Conservation (phyloP, 2,113 vertebrate genomes). For the Nycticorax nycticorax region DNA sequence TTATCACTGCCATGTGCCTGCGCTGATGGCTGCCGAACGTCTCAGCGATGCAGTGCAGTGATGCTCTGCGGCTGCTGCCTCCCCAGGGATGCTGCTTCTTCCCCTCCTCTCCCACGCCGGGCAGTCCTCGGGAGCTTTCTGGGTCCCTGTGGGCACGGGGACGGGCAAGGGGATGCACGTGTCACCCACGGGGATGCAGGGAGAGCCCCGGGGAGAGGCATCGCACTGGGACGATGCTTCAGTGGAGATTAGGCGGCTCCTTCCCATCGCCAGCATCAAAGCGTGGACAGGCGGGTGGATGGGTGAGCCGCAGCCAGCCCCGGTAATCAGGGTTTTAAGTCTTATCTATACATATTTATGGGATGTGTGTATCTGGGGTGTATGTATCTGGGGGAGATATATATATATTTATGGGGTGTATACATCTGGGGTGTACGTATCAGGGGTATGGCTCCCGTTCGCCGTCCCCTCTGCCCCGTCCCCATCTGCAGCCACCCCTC, state of each 20-base stretch:
- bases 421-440: neutral
- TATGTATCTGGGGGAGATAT: neutral
- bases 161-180: neutral
- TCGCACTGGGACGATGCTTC: neutral
- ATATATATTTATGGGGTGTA: neutral
- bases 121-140: neutral
- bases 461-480: neutral
- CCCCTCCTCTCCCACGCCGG: neutral
- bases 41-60: neutral
- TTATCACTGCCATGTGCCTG: neutral
- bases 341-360: no score
- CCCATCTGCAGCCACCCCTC: neutral
- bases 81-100: neutral
- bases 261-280: neutral
- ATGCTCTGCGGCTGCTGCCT: neutral
- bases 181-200: neutral
- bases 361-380: neutral
- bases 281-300: neutral
- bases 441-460: neutral
- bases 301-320: neutral
- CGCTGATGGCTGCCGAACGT: neutral
- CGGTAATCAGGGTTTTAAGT: neutral
- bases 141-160: neutral
- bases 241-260: neutral
- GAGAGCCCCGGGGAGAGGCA: neutral